Conservation (phyloP, 2,888 invertebrate genomes). For the Plebejus anna region DNA sequence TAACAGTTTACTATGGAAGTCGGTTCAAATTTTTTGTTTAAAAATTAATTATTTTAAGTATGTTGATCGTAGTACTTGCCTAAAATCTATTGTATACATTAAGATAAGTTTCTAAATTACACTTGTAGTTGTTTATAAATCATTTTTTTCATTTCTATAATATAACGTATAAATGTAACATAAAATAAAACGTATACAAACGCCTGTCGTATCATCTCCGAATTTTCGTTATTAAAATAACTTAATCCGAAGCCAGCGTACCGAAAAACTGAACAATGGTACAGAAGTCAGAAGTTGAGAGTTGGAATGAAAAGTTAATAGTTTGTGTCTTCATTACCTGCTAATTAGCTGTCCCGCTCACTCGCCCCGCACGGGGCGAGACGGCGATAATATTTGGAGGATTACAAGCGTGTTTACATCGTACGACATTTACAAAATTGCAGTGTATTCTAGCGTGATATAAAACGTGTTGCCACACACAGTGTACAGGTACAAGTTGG, state of each 20-base stretch:
- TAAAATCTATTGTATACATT: no score
- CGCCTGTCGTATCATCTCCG: not conserved
- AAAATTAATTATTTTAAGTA: no score
- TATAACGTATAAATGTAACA: no score
- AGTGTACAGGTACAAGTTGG: no score
- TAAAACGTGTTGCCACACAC: not conserved
- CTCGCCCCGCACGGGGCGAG: constrained; percentile 34
- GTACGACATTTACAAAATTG: constrained; percentile 16
- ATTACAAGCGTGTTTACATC: constrained; percentile 32
- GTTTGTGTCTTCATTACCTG: constrained; percentile 33
- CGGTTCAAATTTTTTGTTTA: no score
- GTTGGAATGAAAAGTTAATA: constrained; percentile 27
- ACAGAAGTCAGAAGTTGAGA: constrained; percentile 7
- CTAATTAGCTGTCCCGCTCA: constrained; percentile 34
- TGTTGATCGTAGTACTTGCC: no score
- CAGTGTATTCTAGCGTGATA: not conserved
- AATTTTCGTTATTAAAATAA: not conserved
- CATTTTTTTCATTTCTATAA: no score
- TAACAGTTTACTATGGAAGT: no score
- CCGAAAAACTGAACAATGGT: constrained; percentile 16
- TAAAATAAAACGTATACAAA: not conserved
- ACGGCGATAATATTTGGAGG: constrained; percentile 38
- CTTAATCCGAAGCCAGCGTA: not conserved
- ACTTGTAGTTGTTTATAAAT: no score
- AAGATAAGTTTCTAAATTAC: no score